Evolutionary conservation across 2,113 vertebrate species (phyloP), one percentile per base, ranked within the genome.

Genomic region (Capreolus pygargus): DNA sequence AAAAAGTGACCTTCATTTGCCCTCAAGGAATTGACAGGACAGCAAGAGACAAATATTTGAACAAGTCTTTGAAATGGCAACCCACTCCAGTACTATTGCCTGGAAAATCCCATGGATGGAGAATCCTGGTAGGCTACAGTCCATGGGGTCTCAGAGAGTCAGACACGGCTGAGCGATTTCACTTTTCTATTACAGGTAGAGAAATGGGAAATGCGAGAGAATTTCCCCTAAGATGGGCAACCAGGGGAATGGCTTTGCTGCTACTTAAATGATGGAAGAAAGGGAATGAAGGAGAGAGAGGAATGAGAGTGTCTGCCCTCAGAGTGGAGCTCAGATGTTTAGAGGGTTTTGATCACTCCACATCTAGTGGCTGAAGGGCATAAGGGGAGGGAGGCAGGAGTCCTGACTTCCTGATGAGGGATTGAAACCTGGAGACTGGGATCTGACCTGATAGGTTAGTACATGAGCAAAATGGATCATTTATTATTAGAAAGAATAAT

Each of bases 351-450:
- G 23, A 30, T 36, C 54, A 57, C 2, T 84, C 58, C 19, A 25
- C 2, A 33, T 45, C 67, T 14, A 8, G 9, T 23, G 27, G 2
- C 33, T 43, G 45, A n/a, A 84, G 89, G 23, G 89, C 25, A 1
- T 50, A 3, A 2, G 12, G 12, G 15, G 23, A 85, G 27, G 45
- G 50, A 81, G 23, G 11, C 17, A n/a, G 27, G 19, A 70, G 12
- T 52, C 81, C 14, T 4, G 52, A 12, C 4, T 14, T 94, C 47
- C 28, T 27, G 39, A 25, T 30, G 14, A 16, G 4, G 45, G 17
- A 58, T 6, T 30, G 64, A 45, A 12, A 45, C 0, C 0, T 23
- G 12, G 15, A 85, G 21, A 55, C 23, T 16, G 21, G 27, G 2
- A 3, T 79, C 81, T 86, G 60, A 67, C 25, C 6, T 33, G 27